Evolutionary conservation across 1,140 invertebrate species (phyloP), one percentile per base, ranked within the genome.

Genomic region (Rhopalosiphum maidis): DNA sequence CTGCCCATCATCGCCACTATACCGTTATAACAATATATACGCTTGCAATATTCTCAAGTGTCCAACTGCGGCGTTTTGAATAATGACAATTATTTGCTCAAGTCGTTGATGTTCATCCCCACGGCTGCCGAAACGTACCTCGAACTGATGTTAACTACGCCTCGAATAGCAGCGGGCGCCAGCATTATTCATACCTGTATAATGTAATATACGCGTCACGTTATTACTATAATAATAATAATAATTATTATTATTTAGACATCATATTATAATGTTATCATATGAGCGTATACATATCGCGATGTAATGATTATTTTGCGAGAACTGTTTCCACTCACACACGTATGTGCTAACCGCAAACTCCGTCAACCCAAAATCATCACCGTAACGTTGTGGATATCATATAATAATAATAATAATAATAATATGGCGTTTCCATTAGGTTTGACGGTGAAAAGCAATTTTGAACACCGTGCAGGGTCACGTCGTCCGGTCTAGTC

Each of bases 11-110:
- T 85, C 83, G 87, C 48, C 87, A 43, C 48, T 8, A 46, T 46
- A 43, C 43, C 22, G 48, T 1, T 15, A n/a, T 77, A 77, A 77
- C 18, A 77, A 18, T n/a, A 18, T 77, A 30, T 60, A 60, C n/a
- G 48, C 51, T 51, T 35, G 48, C n/a, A 89, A 89, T 89, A 89
- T 89, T 89, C 60, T 77, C 87, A 54, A 89, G 87, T 89, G 87
- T 54, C 87, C 48, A 46, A 54, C 30, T 25, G 87, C 11, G 87
- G 46, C 48, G 18, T 89, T 89, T 48, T 89, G 87, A 89, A 54
- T 89, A 89, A 89, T 89, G 48, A 89, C 87, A 54, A 77, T 77
- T 89, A 51, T 51, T 89, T 48, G 35, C 48, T 89, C 43, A 37
- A 89, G 87, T 22, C 30, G 30, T 46, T n/a, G 43, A 51, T 89